Evolutionary conservation across 1,140 invertebrate species (phyloP).

Genomic region (Drosophila sucinea): DNA sequence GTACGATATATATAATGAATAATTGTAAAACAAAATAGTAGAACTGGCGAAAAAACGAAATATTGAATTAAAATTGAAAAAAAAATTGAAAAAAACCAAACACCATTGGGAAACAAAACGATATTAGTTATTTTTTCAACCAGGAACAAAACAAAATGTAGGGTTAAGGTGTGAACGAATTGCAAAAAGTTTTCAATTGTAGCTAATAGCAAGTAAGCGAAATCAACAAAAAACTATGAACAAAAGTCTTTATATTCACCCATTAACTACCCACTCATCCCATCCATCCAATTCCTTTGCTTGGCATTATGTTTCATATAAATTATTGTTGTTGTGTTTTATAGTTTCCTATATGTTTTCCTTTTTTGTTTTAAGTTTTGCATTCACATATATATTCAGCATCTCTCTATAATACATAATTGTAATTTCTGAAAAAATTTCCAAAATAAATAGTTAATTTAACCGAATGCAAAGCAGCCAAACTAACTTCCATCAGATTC

Average conservation of each 20-base stretch:
- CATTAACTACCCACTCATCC: neutral
- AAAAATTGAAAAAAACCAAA: neutral
- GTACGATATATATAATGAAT: slow-evolving; percentile 31
- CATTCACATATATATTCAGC: slow-evolving; percentile 8
- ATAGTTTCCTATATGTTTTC: neutral
- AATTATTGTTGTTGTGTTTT: slow-evolving; percentile 21
- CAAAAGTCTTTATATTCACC: slow-evolving; percentile 15
- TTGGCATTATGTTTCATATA: slow-evolving; percentile 18
- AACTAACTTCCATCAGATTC: slow-evolving; percentile 28
- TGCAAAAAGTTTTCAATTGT: slow-evolving; percentile 41
- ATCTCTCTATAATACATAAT: slow-evolving; percentile 43
- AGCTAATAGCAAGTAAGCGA: slow-evolving; percentile 66
- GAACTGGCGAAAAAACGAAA: slow-evolving; percentile 50
- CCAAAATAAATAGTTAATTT: slow-evolving; percentile 74
- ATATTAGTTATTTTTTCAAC: slow-evolving; percentile 67
- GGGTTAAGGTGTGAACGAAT: slow-evolving; percentile 6
- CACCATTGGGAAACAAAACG: slow-evolving; percentile 32
- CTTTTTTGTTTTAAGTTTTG: slow-evolving; percentile 14
- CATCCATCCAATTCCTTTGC: slow-evolving; percentile 33
- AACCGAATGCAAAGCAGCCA: slow-evolving; percentile 72
- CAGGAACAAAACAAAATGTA: slow-evolving; percentile 25
- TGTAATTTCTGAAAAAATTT: slow-evolving; percentile 51
- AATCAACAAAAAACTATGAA: slow-evolving; percentile 27
- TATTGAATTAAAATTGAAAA: slow-evolving; percentile 60
- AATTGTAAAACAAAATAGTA: slow-evolving; percentile 35